Evolutionary conservation across 2,888 invertebrate species (phyloP).

Genomic region (Acrocyrtus sp.): DNA sequence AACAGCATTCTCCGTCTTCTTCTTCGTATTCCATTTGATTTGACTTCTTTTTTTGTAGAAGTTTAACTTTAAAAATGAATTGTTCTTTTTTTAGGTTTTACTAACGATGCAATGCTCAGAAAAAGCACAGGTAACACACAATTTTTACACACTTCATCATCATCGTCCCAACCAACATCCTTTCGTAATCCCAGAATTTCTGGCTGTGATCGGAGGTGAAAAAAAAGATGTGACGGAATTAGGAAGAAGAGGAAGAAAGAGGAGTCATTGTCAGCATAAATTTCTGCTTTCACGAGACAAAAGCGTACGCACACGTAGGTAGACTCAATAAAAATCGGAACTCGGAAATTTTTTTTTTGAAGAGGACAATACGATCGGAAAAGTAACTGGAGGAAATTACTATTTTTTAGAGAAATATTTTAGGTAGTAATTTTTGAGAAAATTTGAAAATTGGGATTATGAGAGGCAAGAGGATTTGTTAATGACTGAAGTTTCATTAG

Average conservation of each 20-base stretch:
- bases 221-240: neutral
- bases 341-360: no score
- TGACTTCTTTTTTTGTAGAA: neutral
- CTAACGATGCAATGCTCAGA: no score
- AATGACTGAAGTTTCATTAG: no score
- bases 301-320: neutral
- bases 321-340: neutral
- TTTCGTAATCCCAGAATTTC: neutral
- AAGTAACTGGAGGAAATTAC: neutral
- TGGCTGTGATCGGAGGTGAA: no score
- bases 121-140: conserved; percentile 50
- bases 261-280: neutral
- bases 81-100: conserved; percentile 47
- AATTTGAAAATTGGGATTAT: neutral
- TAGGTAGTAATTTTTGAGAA: no score
- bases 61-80: neutral
- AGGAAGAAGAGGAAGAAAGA: neutral
- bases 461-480: neutral
- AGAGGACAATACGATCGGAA: no score
- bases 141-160: conserved; percentile 51
- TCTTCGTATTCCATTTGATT: neutral
- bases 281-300: no score
- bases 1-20: conserved; percentile 44
- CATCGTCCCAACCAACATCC: conserved; percentile 28
- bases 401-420: neutral